Percentiles rank a stretch among this genome's conserved stretches.
These are phyloP conservation scores for Gymnosoma rotundatum DNA, from an alignment of 2,888 invertebrate genomes.

Conservation along the genomic window DNA sequence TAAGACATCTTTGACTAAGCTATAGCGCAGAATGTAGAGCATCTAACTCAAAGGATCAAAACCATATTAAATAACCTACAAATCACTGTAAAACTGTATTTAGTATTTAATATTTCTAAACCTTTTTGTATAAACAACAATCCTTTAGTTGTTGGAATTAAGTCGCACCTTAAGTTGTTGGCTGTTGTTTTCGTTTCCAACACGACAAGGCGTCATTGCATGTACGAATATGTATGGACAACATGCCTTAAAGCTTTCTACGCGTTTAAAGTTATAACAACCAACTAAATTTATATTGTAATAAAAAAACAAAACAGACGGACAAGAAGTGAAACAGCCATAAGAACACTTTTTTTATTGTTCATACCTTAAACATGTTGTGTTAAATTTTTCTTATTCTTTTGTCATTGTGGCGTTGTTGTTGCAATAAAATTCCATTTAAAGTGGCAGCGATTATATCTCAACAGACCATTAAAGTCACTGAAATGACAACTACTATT, in stretches of 20 bases:
- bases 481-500: conserved; percentile 81
- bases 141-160: conserved; percentile 64
- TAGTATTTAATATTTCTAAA: conserved; percentile 48
- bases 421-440: conserved; percentile 82
- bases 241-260: conserved; percentile 59
- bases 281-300: conserved; percentile 24
- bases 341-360: conserved; percentile 30
- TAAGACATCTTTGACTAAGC: no score
- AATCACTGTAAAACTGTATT: conserved; percentile 71
- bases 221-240: conserved; percentile 44
- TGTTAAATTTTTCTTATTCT: conserved; percentile 18
- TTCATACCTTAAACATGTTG: conserved; percentile 50
- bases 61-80: not conserved
- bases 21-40: no score
- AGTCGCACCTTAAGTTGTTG: conserved; percentile 67
- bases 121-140: conserved; percentile 49
- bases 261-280: conserved; percentile 51
- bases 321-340: conserved; percentile 30
- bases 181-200: conserved; percentile 51
- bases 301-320: conserved; percentile 7
- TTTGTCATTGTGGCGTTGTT: conserved; percentile 73
- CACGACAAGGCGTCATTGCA: conserved; percentile 64
- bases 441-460: conserved; percentile 82
- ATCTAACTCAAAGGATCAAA: no score
- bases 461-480: conserved; percentile 82